Conservation (phyloP, 2,888 invertebrate species). For the Drosophila neutralis region DNA sequence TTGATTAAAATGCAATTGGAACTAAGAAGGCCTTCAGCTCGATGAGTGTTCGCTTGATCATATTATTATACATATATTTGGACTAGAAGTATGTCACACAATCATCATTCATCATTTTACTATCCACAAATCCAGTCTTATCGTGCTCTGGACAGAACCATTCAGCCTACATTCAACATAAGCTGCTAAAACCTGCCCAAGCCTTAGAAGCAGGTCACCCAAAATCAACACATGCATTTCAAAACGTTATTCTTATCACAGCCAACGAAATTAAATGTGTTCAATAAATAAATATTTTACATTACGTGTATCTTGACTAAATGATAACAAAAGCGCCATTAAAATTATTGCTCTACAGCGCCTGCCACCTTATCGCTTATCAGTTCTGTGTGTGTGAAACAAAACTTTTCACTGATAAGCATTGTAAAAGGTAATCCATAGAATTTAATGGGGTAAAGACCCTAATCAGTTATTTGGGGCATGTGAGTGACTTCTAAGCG, state of each 20-base stretch:
- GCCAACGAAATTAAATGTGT: conserved; percentile 7
- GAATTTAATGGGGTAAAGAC: conserved; percentile 19
- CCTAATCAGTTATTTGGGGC: conserved; percentile 61
- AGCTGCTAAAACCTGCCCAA: not conserved
- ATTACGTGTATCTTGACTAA: conserved; percentile 40
- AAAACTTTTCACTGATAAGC: conserved; percentile 57
- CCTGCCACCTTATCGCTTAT: conserved; percentile 44
- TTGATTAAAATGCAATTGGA: not conserved
- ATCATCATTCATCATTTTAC: conserved; percentile 35
- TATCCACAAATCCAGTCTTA: conserved; percentile 10
- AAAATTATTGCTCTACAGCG: conserved; percentile 24
- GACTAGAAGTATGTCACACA: not conserved
- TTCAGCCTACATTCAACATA: conserved; percentile 8
- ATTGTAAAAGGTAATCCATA: conserved; percentile 41
- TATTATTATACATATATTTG: not conserved
- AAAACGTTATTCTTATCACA: conserved; percentile 29
- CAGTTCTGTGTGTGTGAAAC: conserved; percentile 17
- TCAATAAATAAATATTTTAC: conserved; percentile 19
- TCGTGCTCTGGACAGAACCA: not conserved
- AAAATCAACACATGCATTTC: conserved; percentile 16
- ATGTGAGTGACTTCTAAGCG: conserved; percentile 48
- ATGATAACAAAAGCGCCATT: conserved; percentile 30
- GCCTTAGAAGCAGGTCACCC: conserved; percentile 28
- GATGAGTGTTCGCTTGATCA: not conserved
- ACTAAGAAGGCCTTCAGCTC: not conserved